Evolutionary conservation across 2,888 invertebrate species (phyloP).

Genomic region (Hylaea fasciaria): DNA sequence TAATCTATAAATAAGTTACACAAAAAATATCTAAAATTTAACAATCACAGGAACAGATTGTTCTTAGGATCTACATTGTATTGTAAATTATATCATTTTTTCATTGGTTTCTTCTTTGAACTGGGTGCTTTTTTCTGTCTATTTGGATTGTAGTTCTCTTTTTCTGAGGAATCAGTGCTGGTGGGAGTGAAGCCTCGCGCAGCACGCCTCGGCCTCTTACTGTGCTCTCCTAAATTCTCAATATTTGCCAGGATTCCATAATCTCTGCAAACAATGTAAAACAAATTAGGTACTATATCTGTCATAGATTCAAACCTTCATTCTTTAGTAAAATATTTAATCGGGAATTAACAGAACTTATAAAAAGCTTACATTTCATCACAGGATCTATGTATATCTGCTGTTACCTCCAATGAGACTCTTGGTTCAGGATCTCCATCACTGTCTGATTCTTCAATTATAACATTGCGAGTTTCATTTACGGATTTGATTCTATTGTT

Average conservation of each 20-base stretch:
- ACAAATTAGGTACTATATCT: conserved; percentile 2
- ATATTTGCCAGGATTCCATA: conserved; percentile 58
- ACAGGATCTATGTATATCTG: conserved; percentile 65
- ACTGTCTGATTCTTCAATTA: conserved; percentile 70
- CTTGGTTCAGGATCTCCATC: conserved; percentile 54
- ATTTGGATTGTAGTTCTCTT: conserved; percentile 77
- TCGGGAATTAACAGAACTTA: no score
- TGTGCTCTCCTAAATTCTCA: conserved; percentile 45
- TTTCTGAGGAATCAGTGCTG: conserved; percentile 77
- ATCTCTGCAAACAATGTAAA: conserved; percentile 56
- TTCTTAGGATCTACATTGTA: conserved; percentile 19
- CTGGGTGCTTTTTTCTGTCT: conserved; percentile 51
- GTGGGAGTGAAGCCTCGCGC: conserved; percentile 63
- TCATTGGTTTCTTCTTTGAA: conserved; percentile 51
- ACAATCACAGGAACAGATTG: conserved; percentile 25
- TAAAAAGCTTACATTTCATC: conserved; percentile 60
- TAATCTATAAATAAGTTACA: not conserved
- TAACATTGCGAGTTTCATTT: conserved; percentile 41
- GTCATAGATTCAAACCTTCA: no score
- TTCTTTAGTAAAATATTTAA: no score
- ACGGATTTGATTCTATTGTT: conserved; percentile 3
- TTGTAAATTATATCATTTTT: conserved; percentile 43
- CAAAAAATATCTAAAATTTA: conserved; percentile 2
- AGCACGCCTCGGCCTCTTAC: conserved; percentile 47
- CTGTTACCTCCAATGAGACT: conserved; percentile 58